phyloP scores from a whole-genome alignment of 2,797 vertebrate species.

The Peromyscus attwateri region DNA sequence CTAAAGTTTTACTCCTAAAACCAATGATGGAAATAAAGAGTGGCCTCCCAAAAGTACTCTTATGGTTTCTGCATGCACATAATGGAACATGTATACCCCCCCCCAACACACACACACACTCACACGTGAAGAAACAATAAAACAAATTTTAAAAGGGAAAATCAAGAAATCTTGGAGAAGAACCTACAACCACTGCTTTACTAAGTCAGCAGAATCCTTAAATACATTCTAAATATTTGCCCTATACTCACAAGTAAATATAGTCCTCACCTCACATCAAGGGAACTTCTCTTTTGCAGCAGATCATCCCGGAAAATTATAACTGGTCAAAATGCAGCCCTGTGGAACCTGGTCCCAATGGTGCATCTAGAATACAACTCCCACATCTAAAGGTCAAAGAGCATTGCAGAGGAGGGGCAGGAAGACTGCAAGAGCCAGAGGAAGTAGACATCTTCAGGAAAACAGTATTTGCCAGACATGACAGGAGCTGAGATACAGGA shows the following conservation, averaged over 20 bases:
- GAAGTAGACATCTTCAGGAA: neutral
- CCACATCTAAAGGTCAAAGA: neutral
- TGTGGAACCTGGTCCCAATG: neutral
- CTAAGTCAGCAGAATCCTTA: neutral
- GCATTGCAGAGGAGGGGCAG: neutral
- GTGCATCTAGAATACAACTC: neutral
- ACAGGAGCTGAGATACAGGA: neutral
- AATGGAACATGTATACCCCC: neutral
- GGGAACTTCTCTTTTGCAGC: neutral
- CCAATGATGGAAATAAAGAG: neutral
- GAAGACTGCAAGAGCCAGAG: neutral
- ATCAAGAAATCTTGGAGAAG: neutral
- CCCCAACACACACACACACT: neutral
- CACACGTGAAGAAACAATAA: neutral
- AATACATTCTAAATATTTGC: neutral
- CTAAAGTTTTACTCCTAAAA: neutral
- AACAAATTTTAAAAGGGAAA: neutral
- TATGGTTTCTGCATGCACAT: neutral
- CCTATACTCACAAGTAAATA: neutral
- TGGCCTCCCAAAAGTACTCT: neutral
- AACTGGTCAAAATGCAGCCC: neutral
- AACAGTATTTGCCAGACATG: neutral
- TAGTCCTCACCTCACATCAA: neutral
- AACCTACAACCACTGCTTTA: too few relatives aligned
- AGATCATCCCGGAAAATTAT: neutral